Conservation (phyloP, 2,888 invertebrate species). For the Disparrhopalites patrizii region DNA sequence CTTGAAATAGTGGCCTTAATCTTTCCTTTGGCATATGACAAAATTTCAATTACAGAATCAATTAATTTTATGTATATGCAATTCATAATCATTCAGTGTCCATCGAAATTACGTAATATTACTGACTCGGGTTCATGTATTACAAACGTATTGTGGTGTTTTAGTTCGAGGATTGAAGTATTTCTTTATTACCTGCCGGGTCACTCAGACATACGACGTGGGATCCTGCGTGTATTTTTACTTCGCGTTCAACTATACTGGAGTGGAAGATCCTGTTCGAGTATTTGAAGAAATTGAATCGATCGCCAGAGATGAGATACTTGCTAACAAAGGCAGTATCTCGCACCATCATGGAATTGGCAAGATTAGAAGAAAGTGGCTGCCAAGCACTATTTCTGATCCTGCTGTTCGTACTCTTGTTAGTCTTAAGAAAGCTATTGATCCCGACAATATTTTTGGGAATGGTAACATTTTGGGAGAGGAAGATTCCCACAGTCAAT, state of each 20-base stretch:
- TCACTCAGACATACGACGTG: conserved; percentile 95
- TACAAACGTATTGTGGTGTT: background rate
- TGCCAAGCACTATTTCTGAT: conserved; percentile 75
- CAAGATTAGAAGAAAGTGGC: conserved; percentile 83
- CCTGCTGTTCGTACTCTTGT: conserved; percentile 71
- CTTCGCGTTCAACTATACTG: conserved; percentile 72
- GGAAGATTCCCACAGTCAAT: background rate
- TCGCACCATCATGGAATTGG: conserved; percentile 98
- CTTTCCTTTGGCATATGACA: background rate
- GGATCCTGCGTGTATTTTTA: conserved; percentile 96
- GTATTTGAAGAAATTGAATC: conserved; percentile 84
- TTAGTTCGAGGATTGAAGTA: conserved; percentile 58
- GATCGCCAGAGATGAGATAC: conserved; percentile 83
- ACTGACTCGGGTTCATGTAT: background rate
- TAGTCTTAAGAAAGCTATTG: conserved; percentile 80
- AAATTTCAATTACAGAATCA: background rate
- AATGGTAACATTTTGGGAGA: conserved; percentile 67
- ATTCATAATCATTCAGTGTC: conserved; percentile 7
- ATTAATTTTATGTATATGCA: background rate
- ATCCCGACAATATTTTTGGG: conserved; percentile 93
- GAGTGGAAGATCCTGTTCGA: conserved; percentile 64
- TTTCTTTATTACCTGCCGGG: conserved; percentile 71
- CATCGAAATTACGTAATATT: conserved; percentile 4
- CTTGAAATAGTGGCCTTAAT: background rate
- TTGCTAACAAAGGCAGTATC: conserved; percentile 83